Evolutionary conservation across 2,113 vertebrate species (phyloP).

Genomic region (human (Homo sapiens)): DNA sequence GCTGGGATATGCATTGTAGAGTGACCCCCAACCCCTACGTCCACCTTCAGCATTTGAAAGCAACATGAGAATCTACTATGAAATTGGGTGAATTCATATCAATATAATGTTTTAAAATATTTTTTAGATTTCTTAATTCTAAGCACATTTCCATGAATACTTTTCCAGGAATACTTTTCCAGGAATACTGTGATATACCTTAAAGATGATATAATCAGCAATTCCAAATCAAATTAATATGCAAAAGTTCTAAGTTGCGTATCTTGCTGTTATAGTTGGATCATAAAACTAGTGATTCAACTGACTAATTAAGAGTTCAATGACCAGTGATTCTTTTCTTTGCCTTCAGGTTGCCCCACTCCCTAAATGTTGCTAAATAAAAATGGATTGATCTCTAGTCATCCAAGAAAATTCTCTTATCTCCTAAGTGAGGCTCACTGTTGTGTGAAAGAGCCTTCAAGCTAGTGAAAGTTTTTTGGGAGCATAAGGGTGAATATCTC

Average conservation of each 20-base stretch:
- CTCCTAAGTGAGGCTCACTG: background rate
- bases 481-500: background rate
- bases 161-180: background rate
- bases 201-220: background rate
- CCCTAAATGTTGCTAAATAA: background rate
- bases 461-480: background rate
- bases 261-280: background rate
- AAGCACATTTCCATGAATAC: background rate
- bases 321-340: background rate
- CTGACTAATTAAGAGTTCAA: background rate
- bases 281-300: background rate
- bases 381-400: background rate
- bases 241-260: background rate
- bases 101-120: background rate
- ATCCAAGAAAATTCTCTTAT: background rate
- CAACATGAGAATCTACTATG: background rate
- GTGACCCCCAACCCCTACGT: background rate
- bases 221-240: background rate
- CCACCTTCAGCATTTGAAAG: background rate
- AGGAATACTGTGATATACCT: background rate
- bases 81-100: background rate
- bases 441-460: background rate
- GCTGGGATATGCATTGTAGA: background rate
- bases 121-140: background rate
- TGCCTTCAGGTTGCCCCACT: background rate